Evolutionary conservation across 2,888 invertebrate genomes (phyloP).

Genomic region (Protodeltote pygarga): DNA sequence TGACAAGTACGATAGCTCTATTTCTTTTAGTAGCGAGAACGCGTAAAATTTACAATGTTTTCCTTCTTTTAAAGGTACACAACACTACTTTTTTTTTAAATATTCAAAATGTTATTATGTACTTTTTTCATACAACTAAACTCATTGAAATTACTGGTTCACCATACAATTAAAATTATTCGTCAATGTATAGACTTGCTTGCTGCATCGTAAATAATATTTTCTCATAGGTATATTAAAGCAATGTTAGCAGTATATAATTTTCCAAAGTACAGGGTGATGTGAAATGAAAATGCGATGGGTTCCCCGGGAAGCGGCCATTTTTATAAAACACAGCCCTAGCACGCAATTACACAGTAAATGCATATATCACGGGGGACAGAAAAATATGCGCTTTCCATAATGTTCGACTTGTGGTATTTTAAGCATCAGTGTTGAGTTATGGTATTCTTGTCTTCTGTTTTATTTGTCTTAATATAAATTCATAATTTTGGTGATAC

Average conservation of each 20-base stretch:
- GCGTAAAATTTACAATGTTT: too few species aligned
- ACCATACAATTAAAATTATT: too few species aligned
- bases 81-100: too few species aligned
- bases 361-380: constrained; percentile 75
- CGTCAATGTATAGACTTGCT: too few species aligned
- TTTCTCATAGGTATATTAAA: constrained; percentile 23
- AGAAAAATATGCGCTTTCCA: constrained; percentile 58
- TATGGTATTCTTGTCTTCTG: not conserved
- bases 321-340: constrained; percentile 67
- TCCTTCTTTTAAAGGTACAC: too few species aligned
- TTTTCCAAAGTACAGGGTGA: constrained; percentile 47
- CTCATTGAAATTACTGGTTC: too few species aligned
- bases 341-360: constrained; percentile 66
- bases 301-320: constrained; percentile 56
- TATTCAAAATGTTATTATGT: too few species aligned
- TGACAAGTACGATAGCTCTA: too few species aligned
- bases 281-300: constrained; percentile 41
- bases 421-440: not conserved
- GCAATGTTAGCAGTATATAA: constrained; percentile 26
- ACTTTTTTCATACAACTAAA: not conserved
- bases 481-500: too few species aligned
- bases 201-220: not conserved
- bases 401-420: constrained; percentile 12
- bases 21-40: too few species aligned
- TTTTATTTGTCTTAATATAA: not conserved